Conservation (phyloP, 2,113 vertebrate species). For the Mystacornis crossleyi region DNA sequence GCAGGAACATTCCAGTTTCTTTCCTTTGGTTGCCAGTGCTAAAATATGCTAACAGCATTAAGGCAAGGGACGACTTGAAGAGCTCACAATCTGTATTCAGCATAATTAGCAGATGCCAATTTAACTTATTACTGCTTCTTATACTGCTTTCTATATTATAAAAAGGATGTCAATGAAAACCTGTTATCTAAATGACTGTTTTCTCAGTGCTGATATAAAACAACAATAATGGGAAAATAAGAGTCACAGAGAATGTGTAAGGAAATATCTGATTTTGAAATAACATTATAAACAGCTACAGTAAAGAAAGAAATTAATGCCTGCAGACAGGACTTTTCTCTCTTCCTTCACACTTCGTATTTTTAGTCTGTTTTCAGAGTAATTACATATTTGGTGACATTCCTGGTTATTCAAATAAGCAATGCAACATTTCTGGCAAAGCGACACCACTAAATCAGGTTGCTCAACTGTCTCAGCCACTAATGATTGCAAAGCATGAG, state of each 20-base stretch:
- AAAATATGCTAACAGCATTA: slow-evolving; percentile 72
- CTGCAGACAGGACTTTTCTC: slow-evolving; percentile 12
- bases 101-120: slow-evolving; percentile 74
- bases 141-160: slow-evolving; percentile 34
- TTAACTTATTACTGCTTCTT: slow-evolving; percentile 68
- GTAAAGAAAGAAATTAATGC: slow-evolving; percentile 9
- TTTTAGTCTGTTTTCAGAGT: not conserved
- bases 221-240: slow-evolving; percentile 44
- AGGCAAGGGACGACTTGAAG: slow-evolving; percentile 64
- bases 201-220: slow-evolving; percentile 31
- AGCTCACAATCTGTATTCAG: slow-evolving; percentile 68
- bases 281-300: slow-evolving; percentile 14
- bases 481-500: not conserved
- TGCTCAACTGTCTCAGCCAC: slow-evolving; percentile 7
- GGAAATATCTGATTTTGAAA: slow-evolving; percentile 12
- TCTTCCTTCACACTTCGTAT: not conserved
- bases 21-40: slow-evolving; percentile 63
- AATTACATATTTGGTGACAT: not conserved
- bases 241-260: slow-evolving; percentile 13
- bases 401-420: slow-evolving; percentile 16
- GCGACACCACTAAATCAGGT: not conserved
- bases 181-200: slow-evolving; percentile 58
- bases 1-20: slow-evolving; percentile 54
- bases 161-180: slow-evolving; percentile 44
- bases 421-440: not conserved